A percentile compares a stretch with the other conserved stretches of the same genome.
Conservation (phyloP, 2,113 vertebrate genomes). For the Amblyopsis rosae region DNA sequence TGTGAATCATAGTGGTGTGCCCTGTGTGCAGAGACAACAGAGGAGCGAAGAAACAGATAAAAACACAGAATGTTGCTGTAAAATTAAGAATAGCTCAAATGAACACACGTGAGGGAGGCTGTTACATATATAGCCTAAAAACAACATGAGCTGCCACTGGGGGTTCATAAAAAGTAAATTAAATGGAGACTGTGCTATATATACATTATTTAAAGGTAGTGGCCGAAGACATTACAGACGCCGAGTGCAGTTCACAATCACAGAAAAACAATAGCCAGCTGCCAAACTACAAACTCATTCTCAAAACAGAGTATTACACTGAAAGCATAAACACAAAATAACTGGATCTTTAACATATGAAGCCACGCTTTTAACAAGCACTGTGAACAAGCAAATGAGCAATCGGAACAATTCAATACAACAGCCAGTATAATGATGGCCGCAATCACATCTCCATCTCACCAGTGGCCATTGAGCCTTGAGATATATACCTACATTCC, state of each 20-base stretch:
- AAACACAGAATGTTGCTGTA: constrained; percentile 41
- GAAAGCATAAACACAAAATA: neutral
- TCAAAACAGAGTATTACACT: neutral
- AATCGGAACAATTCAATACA: neutral
- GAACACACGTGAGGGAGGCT: constrained; percentile 44
- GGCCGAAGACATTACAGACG: constrained; percentile 33
- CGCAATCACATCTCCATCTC: constrained; percentile 16
- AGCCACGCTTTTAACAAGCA: neutral
- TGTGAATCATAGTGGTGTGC: constrained; percentile 32
- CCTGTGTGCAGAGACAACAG: constrained; percentile 41
- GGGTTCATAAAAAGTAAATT: constrained; percentile 73
- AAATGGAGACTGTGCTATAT: constrained; percentile 58
- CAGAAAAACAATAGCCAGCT: neutral
- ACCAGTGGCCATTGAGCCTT: constrained; percentile 2
- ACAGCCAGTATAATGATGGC: constrained; percentile 2
- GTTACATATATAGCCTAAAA: constrained; percentile 63
- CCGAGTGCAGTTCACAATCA: constrained; percentile 13
- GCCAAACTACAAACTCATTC: no score
- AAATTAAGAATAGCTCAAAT: constrained; percentile 48
- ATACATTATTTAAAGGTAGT: constrained; percentile 73
- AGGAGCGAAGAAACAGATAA: constrained; percentile 33
- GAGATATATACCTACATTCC: constrained; percentile 11
- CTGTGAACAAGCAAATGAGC: neutral
- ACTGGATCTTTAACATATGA: neutral
- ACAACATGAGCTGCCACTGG: constrained; percentile 44